phyloP scores from a whole-genome alignment of 2,113 vertebrate genomes.

The Amazona guildingii region DNA sequence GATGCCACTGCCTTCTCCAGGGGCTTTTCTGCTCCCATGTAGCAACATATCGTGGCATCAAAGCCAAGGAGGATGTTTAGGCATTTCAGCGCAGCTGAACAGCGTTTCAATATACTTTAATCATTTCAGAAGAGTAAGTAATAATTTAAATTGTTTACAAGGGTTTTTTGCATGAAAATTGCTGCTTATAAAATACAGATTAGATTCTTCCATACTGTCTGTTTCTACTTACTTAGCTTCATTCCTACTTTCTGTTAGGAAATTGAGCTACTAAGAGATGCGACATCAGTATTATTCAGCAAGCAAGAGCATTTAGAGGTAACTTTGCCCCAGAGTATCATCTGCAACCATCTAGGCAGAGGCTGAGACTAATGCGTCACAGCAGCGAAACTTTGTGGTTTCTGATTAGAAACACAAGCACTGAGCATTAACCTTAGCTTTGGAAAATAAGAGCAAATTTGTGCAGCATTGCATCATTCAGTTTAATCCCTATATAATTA shows the following conservation, averaged over 20 bases:
- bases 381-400: background rate
- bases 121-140: background rate
- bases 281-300: background rate
- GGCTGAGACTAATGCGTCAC: background rate
- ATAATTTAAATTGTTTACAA: background rate
- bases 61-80: background rate
- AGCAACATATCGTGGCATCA: background rate
- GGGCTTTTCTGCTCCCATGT: fast-evolving
- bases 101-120: background rate
- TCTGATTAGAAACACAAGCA: background rate
- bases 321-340: slow-evolving; percentile 18
- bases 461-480: background rate
- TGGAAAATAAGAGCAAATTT: background rate
- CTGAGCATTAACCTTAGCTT: background rate
- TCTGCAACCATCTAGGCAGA: background rate
- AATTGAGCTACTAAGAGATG: background rate
- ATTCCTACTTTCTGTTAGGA: background rate
- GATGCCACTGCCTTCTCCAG: background rate
- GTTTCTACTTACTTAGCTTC: background rate
- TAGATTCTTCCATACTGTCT: background rate
- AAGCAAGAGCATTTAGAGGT: slow-evolving; percentile 12
- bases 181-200: slow-evolving; percentile 1
- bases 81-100: background rate
- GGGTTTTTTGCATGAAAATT: background rate
- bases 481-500: background rate